These are phyloP conservation scores for Spea hammondii DNA, from an alignment of 2,797 vertebrate species.

Conservation along the genomic window DNA sequence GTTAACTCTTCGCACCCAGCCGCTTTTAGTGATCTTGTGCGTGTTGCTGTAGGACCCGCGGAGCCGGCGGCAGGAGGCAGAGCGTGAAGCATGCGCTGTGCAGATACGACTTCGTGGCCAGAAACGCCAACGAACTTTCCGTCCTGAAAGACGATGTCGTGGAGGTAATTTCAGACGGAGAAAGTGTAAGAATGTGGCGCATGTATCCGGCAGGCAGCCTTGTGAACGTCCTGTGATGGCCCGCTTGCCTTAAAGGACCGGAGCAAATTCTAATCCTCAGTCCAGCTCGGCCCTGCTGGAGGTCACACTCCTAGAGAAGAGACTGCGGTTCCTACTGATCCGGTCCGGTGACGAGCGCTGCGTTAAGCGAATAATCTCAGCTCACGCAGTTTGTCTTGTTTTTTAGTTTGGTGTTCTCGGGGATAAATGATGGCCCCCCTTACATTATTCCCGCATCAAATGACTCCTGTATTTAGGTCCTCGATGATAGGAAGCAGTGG, in stretches of 20 bases:
- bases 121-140: slow-evolving; percentile 90
- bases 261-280: background rate
- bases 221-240: background rate
- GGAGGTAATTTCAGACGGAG: slow-evolving; percentile 74
- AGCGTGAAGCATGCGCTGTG: slow-evolving; percentile 85
- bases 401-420: too few relatives aligned
- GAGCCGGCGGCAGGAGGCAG: slow-evolving; percentile 67
- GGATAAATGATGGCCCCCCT: too few relatives aligned
- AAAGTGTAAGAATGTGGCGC: too few relatives aligned
- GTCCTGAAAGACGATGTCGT: slow-evolving; percentile 88
- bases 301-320: too few relatives aligned
- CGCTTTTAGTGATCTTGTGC: background rate
- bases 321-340: too few relatives aligned
- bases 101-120: slow-evolving; percentile 90
- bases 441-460: too few relatives aligned
- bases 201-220: too few relatives aligned
- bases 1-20: too few relatives aligned
- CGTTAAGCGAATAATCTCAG: too few relatives aligned
- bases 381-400: too few relatives aligned
- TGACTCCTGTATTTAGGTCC: slow-evolving; percentile 72
- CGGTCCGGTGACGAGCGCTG: too few relatives aligned
- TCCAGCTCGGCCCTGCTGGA: too few relatives aligned
- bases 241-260: background rate
- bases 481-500: slow-evolving; percentile 95
- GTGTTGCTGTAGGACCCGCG: slow-evolving; percentile 71